phyloP scores from a whole-genome alignment of 2,113 vertebrate genomes.

The Mesembrinibis cayennensis region DNA sequence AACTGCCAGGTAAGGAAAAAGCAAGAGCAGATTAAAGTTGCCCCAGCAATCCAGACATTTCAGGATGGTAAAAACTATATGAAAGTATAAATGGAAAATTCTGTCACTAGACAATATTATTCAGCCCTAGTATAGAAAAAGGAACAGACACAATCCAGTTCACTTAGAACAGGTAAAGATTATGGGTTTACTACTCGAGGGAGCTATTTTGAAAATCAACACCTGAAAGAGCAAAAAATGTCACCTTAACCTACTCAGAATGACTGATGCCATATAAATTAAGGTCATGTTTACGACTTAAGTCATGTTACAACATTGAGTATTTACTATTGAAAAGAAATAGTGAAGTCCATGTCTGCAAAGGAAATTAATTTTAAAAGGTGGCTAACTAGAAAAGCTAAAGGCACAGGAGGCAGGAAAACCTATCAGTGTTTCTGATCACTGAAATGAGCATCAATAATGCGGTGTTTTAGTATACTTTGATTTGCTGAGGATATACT shows the following conservation, averaged over 20 bases:
- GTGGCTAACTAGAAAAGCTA: background rate
- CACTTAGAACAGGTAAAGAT: background rate
- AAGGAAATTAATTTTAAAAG: background rate
- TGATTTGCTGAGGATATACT: background rate
- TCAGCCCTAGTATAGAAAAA: background rate
- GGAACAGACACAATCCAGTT: background rate
- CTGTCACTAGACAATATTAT: background rate
- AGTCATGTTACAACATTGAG: background rate
- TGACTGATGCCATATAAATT: background rate
- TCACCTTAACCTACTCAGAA: background rate
- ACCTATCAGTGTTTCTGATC: background rate
- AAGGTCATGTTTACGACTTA: background rate
- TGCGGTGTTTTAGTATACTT: background rate
- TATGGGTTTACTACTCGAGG: background rate
- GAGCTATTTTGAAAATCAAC: background rate
- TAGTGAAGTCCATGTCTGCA: background rate
- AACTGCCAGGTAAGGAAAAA: conserved; percentile 77
- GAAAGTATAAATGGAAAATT: conserved; percentile 62
- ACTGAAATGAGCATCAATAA: background rate
- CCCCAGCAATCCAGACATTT: conserved; percentile 68
- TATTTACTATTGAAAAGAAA: background rate
- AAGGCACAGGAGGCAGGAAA: background rate
- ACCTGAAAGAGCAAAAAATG: background rate
- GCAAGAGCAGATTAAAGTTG: conserved; percentile 75
- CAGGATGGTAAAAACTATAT: conserved; percentile 65